Conservation (phyloP, 2,888 invertebrate genomes). For the Thera obeliscata region DNA sequence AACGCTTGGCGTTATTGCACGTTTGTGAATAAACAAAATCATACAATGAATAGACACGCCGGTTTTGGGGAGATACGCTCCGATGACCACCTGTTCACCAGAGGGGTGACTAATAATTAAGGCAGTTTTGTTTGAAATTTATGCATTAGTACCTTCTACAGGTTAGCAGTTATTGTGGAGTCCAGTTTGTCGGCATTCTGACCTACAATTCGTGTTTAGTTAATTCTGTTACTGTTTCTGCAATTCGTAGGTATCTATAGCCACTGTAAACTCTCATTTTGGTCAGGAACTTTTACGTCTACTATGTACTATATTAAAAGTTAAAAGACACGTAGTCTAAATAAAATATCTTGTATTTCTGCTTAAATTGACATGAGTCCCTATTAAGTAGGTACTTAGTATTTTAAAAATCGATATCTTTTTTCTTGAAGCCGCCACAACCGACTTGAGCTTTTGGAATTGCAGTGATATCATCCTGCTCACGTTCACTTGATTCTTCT, state of each 20-base stretch:
- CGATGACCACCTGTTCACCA: slow-evolving; percentile 63
- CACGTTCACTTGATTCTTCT: slow-evolving; percentile 81
- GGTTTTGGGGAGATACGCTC: slow-evolving; percentile 84
- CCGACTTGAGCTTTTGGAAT: slow-evolving; percentile 72
- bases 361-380: neutral
- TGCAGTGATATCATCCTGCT: slow-evolving; percentile 84
- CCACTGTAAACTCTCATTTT: neutral
- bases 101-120: slow-evolving; percentile 85
- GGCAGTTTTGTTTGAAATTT: slow-evolving; percentile 79
- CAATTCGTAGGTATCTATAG: no score
- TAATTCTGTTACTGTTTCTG: neutral
- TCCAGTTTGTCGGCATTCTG: slow-evolving; percentile 12
- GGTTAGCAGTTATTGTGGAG: slow-evolving; percentile 18
- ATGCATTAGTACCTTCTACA: slow-evolving; percentile 64
- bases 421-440: slow-evolving; percentile 85
- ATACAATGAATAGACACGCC: slow-evolving; percentile 77
- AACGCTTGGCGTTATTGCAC: slow-evolving; percentile 55
- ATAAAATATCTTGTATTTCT: slow-evolving; percentile 19
- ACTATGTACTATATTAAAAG: neutral
- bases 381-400: neutral
- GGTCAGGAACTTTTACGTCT: neutral
- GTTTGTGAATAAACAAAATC: slow-evolving; percentile 69
- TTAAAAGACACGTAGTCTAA: no score
- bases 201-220: slow-evolving; percentile 8
- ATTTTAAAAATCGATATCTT: slow-evolving; percentile 86